Evolutionary conservation across 2,888 invertebrate species (phyloP).

Genomic region (Acrobeloides nanus): DNA sequence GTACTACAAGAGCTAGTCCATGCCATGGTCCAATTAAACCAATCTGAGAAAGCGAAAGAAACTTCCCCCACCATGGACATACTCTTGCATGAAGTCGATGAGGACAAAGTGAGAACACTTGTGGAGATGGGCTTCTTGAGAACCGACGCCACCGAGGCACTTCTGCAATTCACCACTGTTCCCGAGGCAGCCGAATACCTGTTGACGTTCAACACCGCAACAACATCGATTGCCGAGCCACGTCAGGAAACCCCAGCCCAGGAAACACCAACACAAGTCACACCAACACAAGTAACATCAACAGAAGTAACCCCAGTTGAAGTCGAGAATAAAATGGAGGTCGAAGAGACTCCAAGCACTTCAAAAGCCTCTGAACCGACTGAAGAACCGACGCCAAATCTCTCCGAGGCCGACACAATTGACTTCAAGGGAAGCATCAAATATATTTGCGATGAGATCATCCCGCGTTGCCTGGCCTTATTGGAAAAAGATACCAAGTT

Average conservation of each 20-base stretch:
- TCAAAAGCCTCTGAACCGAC: neutral
- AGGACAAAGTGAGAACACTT: conserved; percentile 17
- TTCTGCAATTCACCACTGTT: conserved; percentile 16
- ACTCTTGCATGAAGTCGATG: conserved; percentile 8
- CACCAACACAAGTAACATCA: neutral
- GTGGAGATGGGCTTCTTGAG: conserved; percentile 43
- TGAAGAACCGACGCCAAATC: neutral
- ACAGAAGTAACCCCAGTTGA: neutral
- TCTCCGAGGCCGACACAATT: neutral
- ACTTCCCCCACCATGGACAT: conserved; percentile 1
- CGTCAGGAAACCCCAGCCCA: neutral
- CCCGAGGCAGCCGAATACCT: conserved; percentile 19
- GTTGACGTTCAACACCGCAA: conserved; percentile 6
- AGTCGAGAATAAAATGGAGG: neutral
- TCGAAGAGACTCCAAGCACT: neutral
- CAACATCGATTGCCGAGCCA: too few relatives aligned
- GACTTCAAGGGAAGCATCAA: too few relatives aligned
- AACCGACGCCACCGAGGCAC: conserved; percentile 26
- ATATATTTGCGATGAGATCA: conserved; percentile 17
- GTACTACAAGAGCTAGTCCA: conserved; percentile 16
- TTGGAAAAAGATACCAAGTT: conserved; percentile 14
- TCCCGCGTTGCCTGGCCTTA: conserved; percentile 15
- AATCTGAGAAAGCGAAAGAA: conserved; percentile 10
- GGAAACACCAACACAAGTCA: neutral
- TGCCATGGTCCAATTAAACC: conserved; percentile 11